Percentiles rank a stretch among this genome's conserved stretches.
phyloP scores from a whole-genome alignment of 1,140 invertebrate species.

The Dryas iulia region DNA sequence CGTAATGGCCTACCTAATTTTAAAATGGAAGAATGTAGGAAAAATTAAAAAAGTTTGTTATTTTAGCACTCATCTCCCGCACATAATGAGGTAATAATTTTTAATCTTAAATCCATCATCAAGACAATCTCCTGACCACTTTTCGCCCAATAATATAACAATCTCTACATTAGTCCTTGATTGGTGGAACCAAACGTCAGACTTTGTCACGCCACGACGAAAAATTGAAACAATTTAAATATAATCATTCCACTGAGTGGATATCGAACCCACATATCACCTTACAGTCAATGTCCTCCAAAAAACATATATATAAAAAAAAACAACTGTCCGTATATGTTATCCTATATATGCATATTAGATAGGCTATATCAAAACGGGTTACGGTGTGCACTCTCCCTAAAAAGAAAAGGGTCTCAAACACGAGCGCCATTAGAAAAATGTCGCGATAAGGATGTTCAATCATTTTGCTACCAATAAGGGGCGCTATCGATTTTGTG shows the following conservation, averaged over 20 bases:
- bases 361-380: background rate
- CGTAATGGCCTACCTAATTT: no score
- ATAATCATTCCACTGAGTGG: accelerated
- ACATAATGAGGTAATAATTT: no score
- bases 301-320: background rate
- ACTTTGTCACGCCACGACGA: no score
- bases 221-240: background rate
- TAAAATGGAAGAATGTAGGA: no score
- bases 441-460: constrained; percentile 79
- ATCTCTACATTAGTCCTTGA: no score
- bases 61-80: no score
- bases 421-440: constrained; percentile 77
- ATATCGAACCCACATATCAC: background rate
- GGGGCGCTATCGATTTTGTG: constrained; percentile 76
- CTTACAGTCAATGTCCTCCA: no score
- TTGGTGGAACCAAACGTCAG: no score
- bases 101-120: no score
- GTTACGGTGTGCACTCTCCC: constrained; percentile 42
- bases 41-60: no score
- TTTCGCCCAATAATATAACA: no score
- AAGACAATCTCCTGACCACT: no score
- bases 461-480: constrained; percentile 79
- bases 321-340: background rate
- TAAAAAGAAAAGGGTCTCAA: constrained; percentile 72
- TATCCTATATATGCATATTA: background rate